Evolutionary conservation across 2,797 vertebrate species (phyloP).

Genomic region (Hybognathus amarus): DNA sequence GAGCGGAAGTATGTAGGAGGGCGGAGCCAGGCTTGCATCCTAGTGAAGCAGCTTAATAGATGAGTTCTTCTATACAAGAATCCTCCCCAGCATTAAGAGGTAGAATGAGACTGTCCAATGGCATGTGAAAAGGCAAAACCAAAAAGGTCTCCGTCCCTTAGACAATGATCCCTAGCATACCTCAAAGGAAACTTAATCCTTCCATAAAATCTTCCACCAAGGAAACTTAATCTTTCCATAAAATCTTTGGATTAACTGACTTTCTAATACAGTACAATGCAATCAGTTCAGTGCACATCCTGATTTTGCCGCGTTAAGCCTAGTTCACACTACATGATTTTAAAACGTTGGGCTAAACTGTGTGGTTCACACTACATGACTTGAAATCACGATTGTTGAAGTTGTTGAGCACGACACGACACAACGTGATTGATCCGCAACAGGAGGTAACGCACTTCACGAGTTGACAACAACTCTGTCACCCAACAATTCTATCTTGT

Average conservation of each 20-base stretch:
- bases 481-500: no score
- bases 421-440: no score
- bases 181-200: neutral
- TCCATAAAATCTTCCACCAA: neutral
- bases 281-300: neutral
- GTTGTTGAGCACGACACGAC: no score
- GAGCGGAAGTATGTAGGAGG: no score
- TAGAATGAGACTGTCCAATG: neutral
- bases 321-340: no score
- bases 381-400: no score
- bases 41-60: neutral
- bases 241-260: neutral
- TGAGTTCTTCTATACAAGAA: neutral
- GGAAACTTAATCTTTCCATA: neutral
- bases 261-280: no score
- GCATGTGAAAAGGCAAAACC: neutral
- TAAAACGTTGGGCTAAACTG: no score
- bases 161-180: neutral
- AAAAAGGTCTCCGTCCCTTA: neutral
- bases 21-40: no score
- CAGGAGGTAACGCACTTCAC: no score
- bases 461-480: no score
- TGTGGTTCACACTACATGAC: no score
- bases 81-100: neutral
- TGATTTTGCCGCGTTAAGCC: neutral